Base-by-base conservation (phyloP, 2,113 vertebrate species). In the Willisornis vidua region DNA sequence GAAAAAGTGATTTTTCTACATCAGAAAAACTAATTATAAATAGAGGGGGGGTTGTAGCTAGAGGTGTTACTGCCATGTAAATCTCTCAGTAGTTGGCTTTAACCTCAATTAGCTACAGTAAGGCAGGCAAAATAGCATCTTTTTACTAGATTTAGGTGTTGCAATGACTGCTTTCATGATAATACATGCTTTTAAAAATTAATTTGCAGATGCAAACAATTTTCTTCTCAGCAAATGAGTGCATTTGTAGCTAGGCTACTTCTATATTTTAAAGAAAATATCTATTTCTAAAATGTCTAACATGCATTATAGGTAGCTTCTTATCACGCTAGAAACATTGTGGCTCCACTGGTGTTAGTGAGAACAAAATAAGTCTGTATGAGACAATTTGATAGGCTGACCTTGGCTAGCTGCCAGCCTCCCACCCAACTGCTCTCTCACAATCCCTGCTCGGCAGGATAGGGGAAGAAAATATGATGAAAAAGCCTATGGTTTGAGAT, bases 1-100 rank as follows among this genome's bases (percentile, higher is more conserved):
- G 7, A 76, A 82, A 37, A 82, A 29, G 8, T 16, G 1, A 1
- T 0, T 0, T 12, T 29, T 45, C 82, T 39, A 19, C 3, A n/a
- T 28, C 6, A 54, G 9, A 74, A 82, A 70, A 75, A 67, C 9
- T 0, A 59, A 51, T 46, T 41, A 37, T 9, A 6, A 67, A 28
- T 25, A 11, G 8, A 23, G 16, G 26, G 4, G 29, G 16, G 23
- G 62, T 65, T 55, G 17, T 15, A 48, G n/a, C 17, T 62, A 31
- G 15, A 6, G 20, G 5, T 61, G 10, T 51, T 28, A 20, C 25
- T 59, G 46, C 19, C 7, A 11, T 14, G 9, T 35, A 19, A 78
- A 54, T 51, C 19, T 48, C 26, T 71, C 67, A 58, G 29, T 5
- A 73, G 19, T 0, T 57, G 7, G 35, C 61, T 52, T 45, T 83